Conservation (phyloP, 2,888 invertebrate species). For the Sinodicranocentrus sp. region DNA sequence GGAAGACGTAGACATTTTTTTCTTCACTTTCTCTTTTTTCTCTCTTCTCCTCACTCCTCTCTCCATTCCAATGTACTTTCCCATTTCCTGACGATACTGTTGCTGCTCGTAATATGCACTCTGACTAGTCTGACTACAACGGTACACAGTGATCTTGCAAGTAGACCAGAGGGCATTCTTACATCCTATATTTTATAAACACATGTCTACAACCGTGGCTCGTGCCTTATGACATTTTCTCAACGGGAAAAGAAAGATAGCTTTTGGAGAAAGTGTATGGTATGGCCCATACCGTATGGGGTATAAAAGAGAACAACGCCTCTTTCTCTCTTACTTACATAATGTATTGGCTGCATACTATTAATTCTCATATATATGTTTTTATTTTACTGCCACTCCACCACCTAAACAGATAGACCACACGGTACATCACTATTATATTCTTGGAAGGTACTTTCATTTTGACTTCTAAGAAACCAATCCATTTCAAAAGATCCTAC, state of each 20-base stretch:
- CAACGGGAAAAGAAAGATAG: constrained; percentile 30
- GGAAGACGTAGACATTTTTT: constrained; percentile 46
- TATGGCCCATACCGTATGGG: no score
- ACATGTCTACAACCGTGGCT: constrained; percentile 47
- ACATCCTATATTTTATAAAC: constrained; percentile 7
- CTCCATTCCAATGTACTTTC: constrained; percentile 45
- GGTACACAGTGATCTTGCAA: neutral
- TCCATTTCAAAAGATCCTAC: constrained; percentile 1
- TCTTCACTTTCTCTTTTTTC: constrained; percentile 51
- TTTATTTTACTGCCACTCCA: neutral
- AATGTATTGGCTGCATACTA: constrained; percentile 10
- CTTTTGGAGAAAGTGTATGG: neutral
- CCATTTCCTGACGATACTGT: constrained; percentile 59
- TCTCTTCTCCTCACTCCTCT: constrained; percentile 26
- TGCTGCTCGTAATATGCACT: constrained; percentile 37
- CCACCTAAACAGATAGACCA: neutral
- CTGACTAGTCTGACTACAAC: neutral
- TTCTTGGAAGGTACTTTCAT: constrained; percentile 1
- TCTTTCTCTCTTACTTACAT: constrained; percentile 5
- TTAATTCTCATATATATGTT: neutral
- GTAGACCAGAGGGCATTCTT: constrained; percentile 2
- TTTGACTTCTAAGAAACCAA: constrained; percentile 9
- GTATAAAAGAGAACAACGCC: constrained; percentile 45
- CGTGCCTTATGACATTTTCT: constrained; percentile 66
- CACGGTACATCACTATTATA: no score